Base-by-base conservation (phyloP, 2,797 vertebrate species). In the Aselliscus stoliczkanus region DNA sequence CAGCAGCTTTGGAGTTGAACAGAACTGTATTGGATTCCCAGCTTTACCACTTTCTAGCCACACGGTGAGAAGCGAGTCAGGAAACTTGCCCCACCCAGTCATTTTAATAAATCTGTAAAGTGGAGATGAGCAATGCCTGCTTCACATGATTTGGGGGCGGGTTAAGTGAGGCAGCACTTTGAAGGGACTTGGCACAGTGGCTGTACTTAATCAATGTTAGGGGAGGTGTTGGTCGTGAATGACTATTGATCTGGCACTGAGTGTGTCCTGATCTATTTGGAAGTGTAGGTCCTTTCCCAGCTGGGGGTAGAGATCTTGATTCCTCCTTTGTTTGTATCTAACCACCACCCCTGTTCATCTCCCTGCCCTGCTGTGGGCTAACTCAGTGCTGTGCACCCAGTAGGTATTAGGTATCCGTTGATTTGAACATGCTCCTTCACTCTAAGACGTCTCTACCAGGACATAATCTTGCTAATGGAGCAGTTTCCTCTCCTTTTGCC, bases 401-500 rank as follows among this genome's bases (percentile, higher is more conserved):
- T 60, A 62, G 60, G 17, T 72, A 25, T 13, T 93, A 54, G 60
- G 34, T 72, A 25, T 17, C 23, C 54, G 27, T 88, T 69, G 64
- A 81, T 76, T 86, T 79, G 44, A 52, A 15, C 50, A 58, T n/a
- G 29, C 25, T 73, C 42, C 21, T 31, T 60, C 34, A 15, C 64
- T 39, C 44, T 20, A n/a, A 34, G 58, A 58, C 67, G 39, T 47
- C 6, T 90, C 29, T 75, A 2, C 50, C n/a, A 15, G 4, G 69
- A 15, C 21, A 3, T 15, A 8, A 56, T 64, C 64, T 85, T 60
- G 58, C 84, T 62, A 52, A 65, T 47, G 76, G 58, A 92, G 72
- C 69, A 52, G 0, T 96, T 96, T 93, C 52, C 88, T 95, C 67
- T 62, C 42, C 58, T 42, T 92, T 69, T 93, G 54, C 92, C 88